A percentile compares a stretch with the other conserved stretches of the same genome.
These are phyloP conservation scores for Patella depressa DNA, from an alignment of 2,888 invertebrate species.

Conservation along the genomic window DNA sequence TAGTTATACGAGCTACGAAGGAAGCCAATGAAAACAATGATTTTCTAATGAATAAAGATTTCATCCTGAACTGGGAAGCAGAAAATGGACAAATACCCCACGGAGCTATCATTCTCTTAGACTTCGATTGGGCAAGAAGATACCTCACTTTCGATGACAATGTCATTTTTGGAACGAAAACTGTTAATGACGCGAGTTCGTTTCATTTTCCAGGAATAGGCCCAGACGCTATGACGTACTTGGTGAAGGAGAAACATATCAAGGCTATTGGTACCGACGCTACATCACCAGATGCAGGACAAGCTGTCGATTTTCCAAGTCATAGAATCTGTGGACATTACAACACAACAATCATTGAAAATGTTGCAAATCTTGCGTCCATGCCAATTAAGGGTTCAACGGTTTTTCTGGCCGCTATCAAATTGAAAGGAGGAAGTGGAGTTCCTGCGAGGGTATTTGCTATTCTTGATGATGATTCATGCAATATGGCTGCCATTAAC, in stretches of 20 bases:
- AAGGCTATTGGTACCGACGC: constrained; percentile 78
- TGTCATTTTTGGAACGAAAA: constrained; percentile 26
- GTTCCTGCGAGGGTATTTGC: constrained; percentile 75
- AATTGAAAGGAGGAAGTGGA: constrained; percentile 76
- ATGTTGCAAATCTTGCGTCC: constrained; percentile 72
- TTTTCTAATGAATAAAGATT: constrained; percentile 52
- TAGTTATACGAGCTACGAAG: constrained; percentile 52
- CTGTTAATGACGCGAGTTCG: not conserved
- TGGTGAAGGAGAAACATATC: constrained; percentile 71
- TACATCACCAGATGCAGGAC: constrained; percentile 76
- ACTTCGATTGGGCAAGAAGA: constrained; percentile 63
- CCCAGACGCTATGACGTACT: constrained; percentile 76
- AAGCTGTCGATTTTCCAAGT: constrained; percentile 70
- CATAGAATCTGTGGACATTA: constrained; percentile 73
- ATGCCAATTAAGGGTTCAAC: constrained; percentile 42
- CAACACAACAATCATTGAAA: constrained; percentile 75
- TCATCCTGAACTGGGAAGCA: constrained; percentile 71
- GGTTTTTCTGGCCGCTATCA: constrained; percentile 75
- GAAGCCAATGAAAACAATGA: constrained; percentile 42
- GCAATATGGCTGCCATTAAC: too few species aligned
- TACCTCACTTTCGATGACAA: constrained; percentile 50
- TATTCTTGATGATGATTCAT: not conserved
- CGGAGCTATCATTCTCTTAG: constrained; percentile 70
- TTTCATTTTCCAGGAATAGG: constrained; percentile 69
- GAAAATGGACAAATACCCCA: constrained; percentile 67